Conservation (phyloP, 2,113 vertebrate species). For the Tachuris rubrigastra region DNA sequence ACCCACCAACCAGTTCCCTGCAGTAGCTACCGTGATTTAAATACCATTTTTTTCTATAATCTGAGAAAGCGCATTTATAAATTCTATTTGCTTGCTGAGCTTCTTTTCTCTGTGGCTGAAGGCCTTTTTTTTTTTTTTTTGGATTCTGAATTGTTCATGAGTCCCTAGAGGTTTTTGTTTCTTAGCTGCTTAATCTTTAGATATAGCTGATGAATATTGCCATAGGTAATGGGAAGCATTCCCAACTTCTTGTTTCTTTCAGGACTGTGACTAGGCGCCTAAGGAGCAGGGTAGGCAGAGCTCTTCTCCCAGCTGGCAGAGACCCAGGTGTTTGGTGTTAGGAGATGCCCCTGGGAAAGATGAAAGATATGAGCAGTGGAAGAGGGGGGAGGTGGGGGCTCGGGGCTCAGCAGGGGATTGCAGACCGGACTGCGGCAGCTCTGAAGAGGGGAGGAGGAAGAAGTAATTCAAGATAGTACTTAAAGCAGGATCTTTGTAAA, state of each 20-base stretch:
- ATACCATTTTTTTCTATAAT: not conserved
- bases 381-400: not conserved
- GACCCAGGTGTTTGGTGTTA: not conserved
- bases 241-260: not conserved
- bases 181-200: not conserved
- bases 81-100: not conserved
- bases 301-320: not conserved
- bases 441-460: not conserved
- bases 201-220: not conserved
- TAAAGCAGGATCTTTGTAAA: not conserved
- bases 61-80: not conserved
- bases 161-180: not conserved
- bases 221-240: accelerated
- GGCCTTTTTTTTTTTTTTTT: not conserved
- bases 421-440: not conserved
- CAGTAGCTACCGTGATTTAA: not conserved
- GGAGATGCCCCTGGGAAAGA: not conserved
- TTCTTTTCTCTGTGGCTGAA: not conserved
- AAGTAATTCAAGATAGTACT: not conserved
- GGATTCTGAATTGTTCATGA: not conserved
- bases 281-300: not conserved
- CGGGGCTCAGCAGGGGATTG: not conserved
- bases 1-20: not conserved
- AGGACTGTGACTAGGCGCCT: not conserved
- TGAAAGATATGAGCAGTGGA: not conserved